Base-by-base conservation (phyloP, 2,888 invertebrate species). In the Branchellion lobata region DNA sequence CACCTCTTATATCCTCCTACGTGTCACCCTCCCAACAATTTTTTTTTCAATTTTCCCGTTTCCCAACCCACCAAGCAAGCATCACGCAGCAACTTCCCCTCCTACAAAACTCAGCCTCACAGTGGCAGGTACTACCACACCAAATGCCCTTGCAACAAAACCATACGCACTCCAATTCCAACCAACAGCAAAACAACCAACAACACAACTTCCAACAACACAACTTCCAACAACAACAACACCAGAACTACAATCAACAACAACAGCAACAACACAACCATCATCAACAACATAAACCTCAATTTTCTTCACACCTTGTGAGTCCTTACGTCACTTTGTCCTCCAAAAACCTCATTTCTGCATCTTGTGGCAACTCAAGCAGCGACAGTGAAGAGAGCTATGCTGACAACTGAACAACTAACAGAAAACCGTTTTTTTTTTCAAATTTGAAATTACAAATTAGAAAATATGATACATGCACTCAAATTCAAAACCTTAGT, bases 181-280 rank as follows among this genome's bases (percentile, higher is more conserved):
- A 18, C 47, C 47, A 14, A 47, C 47, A 47, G 18, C 18, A 47
- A 47, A 47, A 47, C 47, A 47, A 47, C 47, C 11, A 47, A 47
- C 61, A 24, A 18, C 61, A 57, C 61, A 57, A 57, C 61, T n/a
- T 57, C n/a, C 61, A 57, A 18, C 21, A 57, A 57, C 40, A 40
- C 5, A 5, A 65, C 21, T 8, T 8, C 8, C 65, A 65, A 65
- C 65, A 29, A 65, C 24, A 33, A n/a, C 34, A 33, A 33, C 71
- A 29, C 3, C 34, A 3, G 3, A 5, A 33, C 3, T n/a, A 27
- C 3, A 3, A 27, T 11, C 65, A 65, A 27, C 29, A 65, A 65
- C 65, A 5, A 11, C 65, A 65, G 21, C 65, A 65, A 65, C 65
- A 65, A 65, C 65, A 65, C 5, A 5, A 65, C 5, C 65, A 3